Evolutionary conservation across 2,888 invertebrate genomes (phyloP).

Genomic region (Opisthograptis luteolata): DNA sequence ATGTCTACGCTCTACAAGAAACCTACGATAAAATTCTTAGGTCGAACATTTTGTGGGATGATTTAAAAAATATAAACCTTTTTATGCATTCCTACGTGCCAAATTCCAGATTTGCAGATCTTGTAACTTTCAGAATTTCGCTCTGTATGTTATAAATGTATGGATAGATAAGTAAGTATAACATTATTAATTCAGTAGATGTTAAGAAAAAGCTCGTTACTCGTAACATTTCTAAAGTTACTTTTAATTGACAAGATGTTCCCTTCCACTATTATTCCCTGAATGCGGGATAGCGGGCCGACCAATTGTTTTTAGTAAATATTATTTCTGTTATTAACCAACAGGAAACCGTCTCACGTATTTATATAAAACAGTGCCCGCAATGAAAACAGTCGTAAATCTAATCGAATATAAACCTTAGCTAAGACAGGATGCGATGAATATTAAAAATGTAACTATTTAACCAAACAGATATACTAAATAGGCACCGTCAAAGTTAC

Average conservation of each 20-base stretch:
- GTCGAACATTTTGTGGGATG: too few species aligned
- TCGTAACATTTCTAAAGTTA: conserved; percentile 2
- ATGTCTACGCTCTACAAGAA: too few species aligned
- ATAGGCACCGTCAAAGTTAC: conserved; percentile 60
- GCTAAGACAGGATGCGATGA: conserved; percentile 69
- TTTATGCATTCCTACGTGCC: too few species aligned
- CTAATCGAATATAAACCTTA: conserved; percentile 77
- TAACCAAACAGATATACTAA: conserved; percentile 61
- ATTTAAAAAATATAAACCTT: too few species aligned
- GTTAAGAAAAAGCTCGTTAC: background rate
- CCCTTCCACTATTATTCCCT: conserved; percentile 15
- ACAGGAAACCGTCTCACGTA: conserved; percentile 77
- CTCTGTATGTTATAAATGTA: too few species aligned
- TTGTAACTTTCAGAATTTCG: too few species aligned
- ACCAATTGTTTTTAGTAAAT: conserved; percentile 77
- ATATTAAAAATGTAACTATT: conserved; percentile 76
- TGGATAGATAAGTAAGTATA: too few species aligned
- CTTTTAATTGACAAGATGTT: conserved; percentile 14
- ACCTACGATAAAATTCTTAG: too few species aligned
- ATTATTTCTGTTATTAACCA: conserved; percentile 73
- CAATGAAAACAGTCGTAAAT: conserved; percentile 83
- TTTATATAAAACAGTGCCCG: conserved; percentile 80
- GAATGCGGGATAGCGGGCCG: conserved; percentile 19
- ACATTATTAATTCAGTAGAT: too few species aligned
- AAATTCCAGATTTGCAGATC: too few species aligned